A percentile compares a stretch with the other conserved stretches of the same genome.
Evolutionary conservation across 92 coral and sea anemone species (phyloP).

Genomic region (Paramuricea clavata): DNA sequence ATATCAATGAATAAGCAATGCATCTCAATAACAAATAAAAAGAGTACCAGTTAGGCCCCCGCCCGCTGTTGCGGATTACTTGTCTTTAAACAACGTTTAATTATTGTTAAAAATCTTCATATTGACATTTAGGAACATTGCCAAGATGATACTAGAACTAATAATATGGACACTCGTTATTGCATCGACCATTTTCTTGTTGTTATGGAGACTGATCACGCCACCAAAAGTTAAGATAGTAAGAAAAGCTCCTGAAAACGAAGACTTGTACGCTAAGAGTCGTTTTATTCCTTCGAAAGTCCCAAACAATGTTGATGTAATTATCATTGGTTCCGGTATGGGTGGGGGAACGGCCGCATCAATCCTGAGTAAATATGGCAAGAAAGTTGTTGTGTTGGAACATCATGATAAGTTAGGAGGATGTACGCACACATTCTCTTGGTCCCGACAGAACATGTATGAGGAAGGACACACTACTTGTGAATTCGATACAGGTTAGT

Average conservation of each 20-base stretch:
- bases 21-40: too few relatives aligned
- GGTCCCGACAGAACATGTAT: constrained; percentile 31
- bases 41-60: too few relatives aligned
- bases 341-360: constrained; percentile 38
- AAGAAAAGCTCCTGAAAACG: constrained; percentile 14
- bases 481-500: constrained; percentile 34
- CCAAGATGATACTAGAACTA: constrained; percentile 30
- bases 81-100: neutral
- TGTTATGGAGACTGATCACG: neutral
- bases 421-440: constrained; percentile 36
- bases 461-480: constrained; percentile 34
- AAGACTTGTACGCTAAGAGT: constrained; percentile 26
- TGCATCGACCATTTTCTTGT: constrained; percentile 3
- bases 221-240: constrained; percentile 11
- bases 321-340: constrained; percentile 36
- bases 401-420: constrained; percentile 38
- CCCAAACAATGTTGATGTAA: constrained; percentile 23
- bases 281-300: constrained; percentile 34
- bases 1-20: too few relatives aligned
- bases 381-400: constrained; percentile 30
- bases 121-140: neutral
- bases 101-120: neutral
- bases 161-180: constrained; percentile 7
- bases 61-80: neutral
- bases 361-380: constrained; percentile 38